These are phyloP conservation scores for Xyliphius kryptos DNA, from an alignment of 2,113 vertebrate species.

Conservation along the genomic window DNA sequence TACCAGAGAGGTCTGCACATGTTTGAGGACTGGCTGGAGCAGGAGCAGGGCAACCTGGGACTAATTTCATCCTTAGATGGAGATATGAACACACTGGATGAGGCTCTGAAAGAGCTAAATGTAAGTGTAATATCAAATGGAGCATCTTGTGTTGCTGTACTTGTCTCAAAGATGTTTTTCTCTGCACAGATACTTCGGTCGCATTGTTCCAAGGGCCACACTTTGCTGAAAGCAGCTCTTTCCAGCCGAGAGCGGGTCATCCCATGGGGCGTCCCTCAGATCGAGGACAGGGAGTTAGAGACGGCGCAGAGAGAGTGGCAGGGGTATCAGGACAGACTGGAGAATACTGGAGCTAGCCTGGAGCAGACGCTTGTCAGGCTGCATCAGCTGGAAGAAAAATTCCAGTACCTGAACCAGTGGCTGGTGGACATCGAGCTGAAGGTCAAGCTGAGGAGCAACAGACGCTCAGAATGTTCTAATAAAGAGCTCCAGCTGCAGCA, in stretches of 20 bases:
- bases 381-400: constrained; percentile 76
- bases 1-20: constrained; percentile 83
- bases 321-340: constrained; percentile 75
- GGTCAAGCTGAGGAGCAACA: constrained; percentile 61
- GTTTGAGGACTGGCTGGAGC: constrained; percentile 89
- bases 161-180: background rate
- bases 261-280: constrained; percentile 78
- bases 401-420: constrained; percentile 79
- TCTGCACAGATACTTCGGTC: constrained; percentile 72
- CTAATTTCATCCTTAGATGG: constrained; percentile 73
- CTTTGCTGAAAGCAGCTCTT: constrained; percentile 73
- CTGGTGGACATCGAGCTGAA: constrained; percentile 74
- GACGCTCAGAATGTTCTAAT: constrained; percentile 67
- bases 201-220: constrained; percentile 78
- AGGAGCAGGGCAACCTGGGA: constrained; percentile 78
- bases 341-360: constrained; percentile 72
- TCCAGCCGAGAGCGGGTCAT: constrained; percentile 81
- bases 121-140: no score
- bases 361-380: constrained; percentile 70
- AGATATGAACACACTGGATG: constrained; percentile 72
- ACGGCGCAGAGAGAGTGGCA: constrained; percentile 83
- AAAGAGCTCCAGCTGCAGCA: constrained; percentile 83
- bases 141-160: background rate
- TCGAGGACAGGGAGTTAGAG: constrained; percentile 83
- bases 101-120: constrained; percentile 76